These are phyloP conservation scores for Parnassius apollo DNA, from an alignment of 2,888 invertebrate genomes.

Conservation along the genomic window DNA sequence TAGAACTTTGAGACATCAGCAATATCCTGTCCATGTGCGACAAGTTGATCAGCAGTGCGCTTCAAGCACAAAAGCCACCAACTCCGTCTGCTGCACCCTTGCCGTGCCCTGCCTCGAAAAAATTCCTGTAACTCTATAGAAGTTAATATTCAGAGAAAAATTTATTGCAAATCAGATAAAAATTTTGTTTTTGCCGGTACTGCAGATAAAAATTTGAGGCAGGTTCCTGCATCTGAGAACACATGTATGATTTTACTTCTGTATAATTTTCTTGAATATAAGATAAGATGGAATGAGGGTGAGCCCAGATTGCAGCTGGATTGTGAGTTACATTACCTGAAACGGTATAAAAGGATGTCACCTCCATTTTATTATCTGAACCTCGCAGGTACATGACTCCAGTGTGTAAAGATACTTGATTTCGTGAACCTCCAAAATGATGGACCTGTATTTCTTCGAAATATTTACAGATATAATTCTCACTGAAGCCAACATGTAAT, in stretches of 20 bases:
- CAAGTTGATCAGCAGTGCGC: not conserved
- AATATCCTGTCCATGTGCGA: conserved; percentile 24
- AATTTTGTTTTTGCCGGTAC: conserved; percentile 1
- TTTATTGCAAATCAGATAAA: conserved; percentile 15
- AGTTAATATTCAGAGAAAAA: conserved; percentile 18
- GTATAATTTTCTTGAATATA: conserved; percentile 8
- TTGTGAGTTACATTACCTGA: conserved; percentile 16
- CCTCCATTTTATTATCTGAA: conserved; percentile 11
- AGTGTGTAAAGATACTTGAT: conserved; percentile 2
- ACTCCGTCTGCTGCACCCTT: conserved; percentile 24
- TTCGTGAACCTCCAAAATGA: conserved; percentile 1
- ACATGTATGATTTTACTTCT: conserved; percentile 2
- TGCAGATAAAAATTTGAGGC: too few species aligned
- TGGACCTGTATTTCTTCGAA: not conserved
- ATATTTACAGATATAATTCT: not conserved
- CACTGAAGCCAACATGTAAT: conserved; percentile 7
- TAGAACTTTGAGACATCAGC: conserved; percentile 27
- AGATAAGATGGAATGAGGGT: conserved; percentile 17
- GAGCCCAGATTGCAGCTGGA: conserved; percentile 21
- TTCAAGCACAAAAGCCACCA: conserved; percentile 18
- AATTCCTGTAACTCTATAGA: conserved; percentile 27
- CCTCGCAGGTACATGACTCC: conserved; percentile 1
- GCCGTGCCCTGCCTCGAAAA: conserved; percentile 27
- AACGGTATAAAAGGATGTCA: conserved; percentile 16
- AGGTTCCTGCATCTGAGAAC: too few species aligned